Evolutionary conservation across 2,113 vertebrate genomes (phyloP).

Genomic region (Haliaeetus leucogaster): DNA sequence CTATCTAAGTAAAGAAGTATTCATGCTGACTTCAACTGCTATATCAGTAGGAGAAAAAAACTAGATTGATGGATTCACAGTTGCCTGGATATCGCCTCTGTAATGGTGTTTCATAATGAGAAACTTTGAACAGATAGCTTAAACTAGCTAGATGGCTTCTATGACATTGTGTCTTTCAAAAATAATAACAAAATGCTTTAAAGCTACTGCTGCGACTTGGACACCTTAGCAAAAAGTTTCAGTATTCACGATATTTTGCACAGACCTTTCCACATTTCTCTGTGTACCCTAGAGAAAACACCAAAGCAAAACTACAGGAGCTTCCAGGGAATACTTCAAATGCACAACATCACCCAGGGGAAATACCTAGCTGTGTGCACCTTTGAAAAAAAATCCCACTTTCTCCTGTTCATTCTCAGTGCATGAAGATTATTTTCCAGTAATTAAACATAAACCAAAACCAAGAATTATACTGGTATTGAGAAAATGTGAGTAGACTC

Average conservation of each 20-base stretch:
- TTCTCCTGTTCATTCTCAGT: neutral
- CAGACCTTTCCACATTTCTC: neutral
- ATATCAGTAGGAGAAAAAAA: neutral
- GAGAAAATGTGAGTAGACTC: neutral
- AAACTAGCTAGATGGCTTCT: neutral
- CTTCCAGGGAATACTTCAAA: neutral
- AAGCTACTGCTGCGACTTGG: neutral
- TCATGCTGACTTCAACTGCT: neutral
- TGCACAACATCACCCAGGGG: neutral
- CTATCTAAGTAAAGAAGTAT: neutral
- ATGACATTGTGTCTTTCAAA: neutral
- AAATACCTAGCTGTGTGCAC: neutral
- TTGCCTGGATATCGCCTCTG: neutral
- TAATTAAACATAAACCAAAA: neutral
- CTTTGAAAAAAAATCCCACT: neutral
- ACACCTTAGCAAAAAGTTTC: neutral
- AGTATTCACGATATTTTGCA: neutral
- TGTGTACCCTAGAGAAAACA: neutral
- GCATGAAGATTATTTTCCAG: neutral
- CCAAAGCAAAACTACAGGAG: neutral
- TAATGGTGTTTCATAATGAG: neutral
- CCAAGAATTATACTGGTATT: neutral
- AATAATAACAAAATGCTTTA: neutral
- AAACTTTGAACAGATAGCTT: neutral
- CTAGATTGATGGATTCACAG: neutral